Evolutionary conservation across 2,797 vertebrate species (phyloP), one percentile per base, ranked within the genome.

Genomic region (Meriones psammophilus): DNA sequence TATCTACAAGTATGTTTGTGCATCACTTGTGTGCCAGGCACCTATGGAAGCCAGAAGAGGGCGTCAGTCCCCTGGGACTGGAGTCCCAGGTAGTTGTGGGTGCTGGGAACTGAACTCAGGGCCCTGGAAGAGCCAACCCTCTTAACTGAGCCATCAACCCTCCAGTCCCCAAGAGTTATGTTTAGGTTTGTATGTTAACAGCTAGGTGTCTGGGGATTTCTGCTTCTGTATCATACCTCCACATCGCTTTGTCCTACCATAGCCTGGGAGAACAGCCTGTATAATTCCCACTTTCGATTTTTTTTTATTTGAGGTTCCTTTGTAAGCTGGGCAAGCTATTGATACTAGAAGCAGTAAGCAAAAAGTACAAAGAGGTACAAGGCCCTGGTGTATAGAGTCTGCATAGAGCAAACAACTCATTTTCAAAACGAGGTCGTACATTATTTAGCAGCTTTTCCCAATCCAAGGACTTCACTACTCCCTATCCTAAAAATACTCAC

Each of bases 401-500:
- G 84, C 18, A 42, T 42, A 74, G 94, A 78, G 69, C 56, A 84
- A 89, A 54, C 2, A 30, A 30, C 26, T 88, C 88, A 54, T 71
- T 92, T 86, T 97, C 96, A 92, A 97, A 91, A 96, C 96, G 79
- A 1, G 64, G 12, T 60, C 74, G 46, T 88, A 78, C 85, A 87
- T 90, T 73, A 66, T 76, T 76, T 73, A 56, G 64, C 60, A 78
- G 64, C 83, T 73, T 84, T 93, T 93, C 83, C 78, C 20, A 93
- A 73, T 17, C n/a, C 18, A 28, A 64, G 15, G 56, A 46, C 20
- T 33, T 80, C 62, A 33, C 60, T 58, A 3, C 22, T 39, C 17
- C 9, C 28, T 20, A 30, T n/a, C 10, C 14, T 96, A 84, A 83
- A 22, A 30, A 39, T 98, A 99, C 99, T 99, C 95, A 99, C 99